Base-by-base conservation (phyloP, 1,140 invertebrate species). In the Ceratosolen solmsi region DNA sequence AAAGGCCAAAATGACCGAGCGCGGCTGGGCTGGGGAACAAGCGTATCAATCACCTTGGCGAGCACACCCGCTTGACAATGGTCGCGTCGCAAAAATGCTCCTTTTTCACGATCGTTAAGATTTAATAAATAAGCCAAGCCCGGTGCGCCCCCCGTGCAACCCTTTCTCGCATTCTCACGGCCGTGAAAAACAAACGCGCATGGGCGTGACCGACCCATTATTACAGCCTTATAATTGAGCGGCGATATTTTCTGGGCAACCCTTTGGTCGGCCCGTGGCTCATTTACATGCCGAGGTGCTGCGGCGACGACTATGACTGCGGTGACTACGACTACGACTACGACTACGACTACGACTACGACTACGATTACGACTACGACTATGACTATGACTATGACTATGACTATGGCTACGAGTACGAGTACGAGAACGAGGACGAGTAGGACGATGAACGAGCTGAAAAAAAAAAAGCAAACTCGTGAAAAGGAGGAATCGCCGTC, bases 131-230 rank as follows among this genome's bases (percentile, higher is more conserved):
- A 80, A 80, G n/a, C n/a, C 60, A 60, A 46, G 17, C 51, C 68
- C 36, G 49, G 20, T 38, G 60, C 20, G 25, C 27, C 4, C 51
- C 51, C 58, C 13, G 22, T 3, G 56, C 56, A 80, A 76, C 73
- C 84, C 82, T 58, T 78, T 80, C 22, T 58, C 27, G 30, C 33
- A 80, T 86, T 86, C 85, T 85, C 83, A 84, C 86, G 87, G 85
- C 11, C 78, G 77, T 84, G 83, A 86, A 85, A 84, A 84, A 82
- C 63, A 80, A 74, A 84, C 79, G 80, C 65, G 77, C 72, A 90
- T 87, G 88, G 88, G 86, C 86, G 90, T 90, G 89, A 91, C 88
- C 33, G n/a, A 86, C 88, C 90, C 87, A 87, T 86, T n/a, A n/a
- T n/a, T 88, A 87, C 83, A 85, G 58, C 41, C 76, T 82, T 76